Evolutionary conservation across 2,113 vertebrate genomes (phyloP).

Genomic region (Pelusios castaneus): DNA sequence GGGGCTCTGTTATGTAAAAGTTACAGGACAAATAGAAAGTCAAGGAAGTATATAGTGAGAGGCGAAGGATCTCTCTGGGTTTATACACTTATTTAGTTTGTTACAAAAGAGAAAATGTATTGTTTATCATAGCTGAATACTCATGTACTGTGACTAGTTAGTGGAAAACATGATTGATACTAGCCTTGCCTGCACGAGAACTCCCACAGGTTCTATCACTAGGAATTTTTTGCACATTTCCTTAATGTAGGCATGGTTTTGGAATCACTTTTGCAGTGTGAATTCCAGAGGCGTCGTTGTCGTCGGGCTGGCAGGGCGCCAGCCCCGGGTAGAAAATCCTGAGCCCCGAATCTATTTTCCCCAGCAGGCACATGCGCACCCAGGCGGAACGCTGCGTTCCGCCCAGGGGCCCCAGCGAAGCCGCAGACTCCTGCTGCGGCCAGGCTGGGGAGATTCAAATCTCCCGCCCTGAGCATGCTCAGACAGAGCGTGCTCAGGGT

Average conservation of each 20-base stretch:
- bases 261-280: background rate
- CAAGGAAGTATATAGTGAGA: background rate
- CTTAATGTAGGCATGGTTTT: background rate
- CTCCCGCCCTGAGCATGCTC: no score
- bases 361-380: no score
- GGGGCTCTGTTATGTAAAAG: accelerated
- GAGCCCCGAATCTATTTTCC: no score
- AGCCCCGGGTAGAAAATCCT: no score
- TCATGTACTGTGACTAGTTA: background rate
- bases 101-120: background rate
- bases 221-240: no score
- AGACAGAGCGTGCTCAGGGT: no score
- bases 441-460: no score
- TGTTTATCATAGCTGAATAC: background rate
- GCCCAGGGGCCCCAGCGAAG: no score
- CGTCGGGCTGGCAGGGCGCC: no score
- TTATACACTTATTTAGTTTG: background rate
- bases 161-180: background rate
- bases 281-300: no score
- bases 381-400: no score
- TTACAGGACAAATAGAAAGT: background rate
- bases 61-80: background rate
- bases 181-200: background rate
- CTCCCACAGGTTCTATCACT: background rate
- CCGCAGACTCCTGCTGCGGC: no score